Base-by-base conservation (phyloP, 2,888 invertebrate genomes). In the Ectobius pallidus region DNA sequence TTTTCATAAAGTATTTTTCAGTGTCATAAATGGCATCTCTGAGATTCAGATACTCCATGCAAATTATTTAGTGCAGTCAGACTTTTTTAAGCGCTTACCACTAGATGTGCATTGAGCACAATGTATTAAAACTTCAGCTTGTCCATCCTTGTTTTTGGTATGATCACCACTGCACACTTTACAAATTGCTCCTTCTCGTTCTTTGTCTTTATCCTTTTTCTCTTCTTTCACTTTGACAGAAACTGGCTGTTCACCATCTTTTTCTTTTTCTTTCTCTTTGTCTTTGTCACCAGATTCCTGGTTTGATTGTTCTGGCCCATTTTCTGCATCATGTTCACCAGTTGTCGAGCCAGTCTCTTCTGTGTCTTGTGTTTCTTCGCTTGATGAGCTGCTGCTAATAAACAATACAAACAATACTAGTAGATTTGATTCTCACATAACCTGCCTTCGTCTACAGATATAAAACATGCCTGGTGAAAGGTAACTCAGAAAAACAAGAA, bases 61-160 rank as follows among this genome's bases (percentile, higher is more conserved):
- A n/a, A n/a, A n/a, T n/a, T n/a, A n/a, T n/a, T n/a, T n/a, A n/a
- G n/a, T n/a, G n/a, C n/a, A n/a, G n/a, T n/a, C n/a, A n/a, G n/a
- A n/a, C n/a, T 34, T 34, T 34, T 34, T 6, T 18, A 67, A 11
- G 55, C 84, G 85, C 80, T 87, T 87, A 86, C 93, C 92, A 78
- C 84, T 83, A 77, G 85, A 84, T 75, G 84, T 85, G 79, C 90
- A 90, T 72, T 88, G 87, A 7, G 87, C 86, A 80, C 90, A 90
- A 70, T 85, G 85, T 62, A 90, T 85, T 22, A 89, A 81, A 67
- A 86, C 84, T 80, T 88, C 88, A 14, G 84, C 80, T 65, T 83
- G 81, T 42, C 83, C 84, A 46, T 83, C 82, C 78, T 85, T 86
- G 75, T 86, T 86, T 49, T 83, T 79, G 61, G 81, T 78, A 69